Evolutionary conservation across 2,797 vertebrate species (phyloP).

Genomic region (Ptychobarbus kaznakovi): DNA sequence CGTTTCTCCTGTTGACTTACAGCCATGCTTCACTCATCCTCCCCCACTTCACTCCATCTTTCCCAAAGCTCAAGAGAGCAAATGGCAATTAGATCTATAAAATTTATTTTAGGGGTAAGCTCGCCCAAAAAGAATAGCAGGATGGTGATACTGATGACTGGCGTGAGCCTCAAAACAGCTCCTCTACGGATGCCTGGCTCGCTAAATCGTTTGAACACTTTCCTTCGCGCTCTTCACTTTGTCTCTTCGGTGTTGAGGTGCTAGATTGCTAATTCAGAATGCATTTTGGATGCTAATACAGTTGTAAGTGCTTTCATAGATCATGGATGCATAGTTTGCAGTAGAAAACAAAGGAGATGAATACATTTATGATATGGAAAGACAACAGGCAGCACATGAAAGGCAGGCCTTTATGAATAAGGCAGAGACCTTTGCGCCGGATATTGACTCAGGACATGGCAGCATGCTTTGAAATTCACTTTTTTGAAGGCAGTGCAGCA

Average conservation of each 20-base stretch:
- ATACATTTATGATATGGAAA: conserved; percentile 80
- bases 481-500: conserved; percentile 78
- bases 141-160: conserved; percentile 32
- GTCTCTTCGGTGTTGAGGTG: conserved; percentile 28
- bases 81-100: conserved; percentile 79
- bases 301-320: conserved; percentile 51
- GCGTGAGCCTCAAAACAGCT: conserved; percentile 9
- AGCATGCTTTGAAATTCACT: conserved; percentile 83
- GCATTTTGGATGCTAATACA: conserved; percentile 52
- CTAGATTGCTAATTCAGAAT: conserved; percentile 49
- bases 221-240: conserved; percentile 26
- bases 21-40: conserved; percentile 58
- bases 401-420: conserved; percentile 82
- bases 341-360: conserved; percentile 76
- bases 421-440: conserved; percentile 78
- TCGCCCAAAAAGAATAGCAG: conserved; percentile 68
- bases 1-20: conserved; percentile 79
- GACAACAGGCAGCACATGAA: conserved; percentile 83
- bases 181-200: background rate
- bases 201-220: conserved; percentile 34
- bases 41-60: conserved; percentile 34
- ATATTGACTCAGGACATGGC: conserved; percentile 84
- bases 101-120: conserved; percentile 79
- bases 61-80: conserved; percentile 71
- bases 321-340: conserved; percentile 62